Evolutionary conservation across 2,113 vertebrate genomes (phyloP), one percentile per base, ranked within the genome.

Genomic region (Egretta garzetta): DNA sequence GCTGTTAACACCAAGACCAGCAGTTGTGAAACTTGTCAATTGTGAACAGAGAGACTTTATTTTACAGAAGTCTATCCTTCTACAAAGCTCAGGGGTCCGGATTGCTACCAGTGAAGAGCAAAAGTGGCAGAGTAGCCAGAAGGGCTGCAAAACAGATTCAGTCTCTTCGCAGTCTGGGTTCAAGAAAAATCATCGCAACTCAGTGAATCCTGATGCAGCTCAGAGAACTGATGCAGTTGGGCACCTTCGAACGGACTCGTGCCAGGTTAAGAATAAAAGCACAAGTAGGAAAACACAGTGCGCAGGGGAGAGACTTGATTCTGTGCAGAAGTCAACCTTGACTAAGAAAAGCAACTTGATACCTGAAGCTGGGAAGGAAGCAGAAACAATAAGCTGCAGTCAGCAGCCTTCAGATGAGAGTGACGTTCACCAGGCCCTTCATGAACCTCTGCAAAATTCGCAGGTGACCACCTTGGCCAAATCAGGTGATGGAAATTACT

Each of bases 31-130:
- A 81, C 98, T 98, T 47, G 95, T 97, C 35, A 98, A 49, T 26
- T 87, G 95, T 64, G 98, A 98, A 59, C 98, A 99, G 50, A 98
- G 98, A 88, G 98, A 98, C 86, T 97, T 98, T 81, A 98, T 99
- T 91, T 97, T 98, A 82, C 98, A 98, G 90, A 98, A 98, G 80
- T 98, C 98, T 32, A 37, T 98, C 32, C 94, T 98, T 70, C 96
- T 99, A 52, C 97, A 98, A 93, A 98, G 94, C 77, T 94, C 96
- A 58, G 98, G 98, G 35, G 96, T 99, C 43, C 52, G 68, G 12
- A 96, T 98, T 96, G 86, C 96, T 62, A 96, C 98, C n/a, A 82
- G 76, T 52, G 96, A 98, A 58, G 98, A 98, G 22, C 93, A 97
- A 66, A 92, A 68, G 39, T 21, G 6, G 13, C 92, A 91, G 71